These are phyloP conservation scores for Cyprinodon tularosa DNA, from an alignment of 2,113 vertebrate species.

Conservation along the genomic window DNA sequence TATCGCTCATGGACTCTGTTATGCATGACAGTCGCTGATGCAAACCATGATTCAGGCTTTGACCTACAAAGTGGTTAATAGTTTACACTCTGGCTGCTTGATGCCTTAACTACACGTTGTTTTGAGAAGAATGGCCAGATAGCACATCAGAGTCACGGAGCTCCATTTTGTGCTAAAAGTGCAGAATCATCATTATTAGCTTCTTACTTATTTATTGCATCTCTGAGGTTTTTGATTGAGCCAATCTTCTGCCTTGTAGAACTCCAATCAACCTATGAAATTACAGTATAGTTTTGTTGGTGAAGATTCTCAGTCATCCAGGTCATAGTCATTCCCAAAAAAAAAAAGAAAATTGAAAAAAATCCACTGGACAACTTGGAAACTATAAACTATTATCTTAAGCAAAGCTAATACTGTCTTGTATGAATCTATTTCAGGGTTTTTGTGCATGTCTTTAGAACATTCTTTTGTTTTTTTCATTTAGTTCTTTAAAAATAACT, in stretches of 20 bases:
- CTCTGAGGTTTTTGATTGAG: constrained; percentile 11
- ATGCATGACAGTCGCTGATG: constrained; percentile 21
- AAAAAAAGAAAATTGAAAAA: too few relatives aligned
- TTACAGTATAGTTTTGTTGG: too few relatives aligned
- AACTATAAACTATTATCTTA: too few relatives aligned
- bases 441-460: too few relatives aligned
- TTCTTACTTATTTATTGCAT: neutral
- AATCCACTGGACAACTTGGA: too few relatives aligned
- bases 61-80: constrained; percentile 61
- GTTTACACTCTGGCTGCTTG: constrained; percentile 34
- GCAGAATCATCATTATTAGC: constrained; percentile 9
- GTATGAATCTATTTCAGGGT: too few relatives aligned
- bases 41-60: constrained; percentile 49
- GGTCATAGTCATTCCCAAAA: too few relatives aligned
- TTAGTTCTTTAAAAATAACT: too few relatives aligned
- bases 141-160: constrained; percentile 34
- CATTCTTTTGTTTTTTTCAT: too few relatives aligned
- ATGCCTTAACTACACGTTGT: constrained; percentile 28
- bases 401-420: too few relatives aligned
- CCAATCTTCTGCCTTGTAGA: neutral
- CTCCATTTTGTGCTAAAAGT: constrained; percentile 10
- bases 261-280: neutral
- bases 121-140: constrained; percentile 42
- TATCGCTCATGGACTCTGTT: neutral
- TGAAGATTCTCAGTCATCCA: too few relatives aligned